A percentile compares a stretch with the other conserved stretches of the same genome.
phyloP scores from a whole-genome alignment of 2,888 invertebrate species.

The Magallana nippona region DNA sequence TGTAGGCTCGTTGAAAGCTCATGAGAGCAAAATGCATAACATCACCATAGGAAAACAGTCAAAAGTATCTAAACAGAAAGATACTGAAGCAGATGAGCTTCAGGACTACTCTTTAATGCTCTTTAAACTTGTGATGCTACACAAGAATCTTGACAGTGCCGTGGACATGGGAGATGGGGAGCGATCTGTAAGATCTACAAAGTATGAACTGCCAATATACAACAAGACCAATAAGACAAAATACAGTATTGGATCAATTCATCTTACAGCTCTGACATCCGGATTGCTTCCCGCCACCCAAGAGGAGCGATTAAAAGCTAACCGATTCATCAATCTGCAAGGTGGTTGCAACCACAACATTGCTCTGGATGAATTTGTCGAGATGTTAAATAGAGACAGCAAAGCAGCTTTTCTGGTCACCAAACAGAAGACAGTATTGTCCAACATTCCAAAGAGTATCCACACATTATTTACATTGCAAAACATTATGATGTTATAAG shows the following conservation, averaged over 20 bases:
- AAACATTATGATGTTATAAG: constrained; percentile 45
- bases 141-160: constrained; percentile 46
- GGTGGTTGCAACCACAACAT: constrained; percentile 47
- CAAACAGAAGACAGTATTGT: constrained; percentile 49
- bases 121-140: constrained; percentile 47
- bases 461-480: constrained; percentile 41
- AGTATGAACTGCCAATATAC: constrained; percentile 51
- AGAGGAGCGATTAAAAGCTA: constrained; percentile 36
- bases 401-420: constrained; percentile 45
- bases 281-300: constrained; percentile 41
- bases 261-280: constrained; percentile 43
- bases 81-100: constrained; percentile 25
- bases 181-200: constrained; percentile 45
- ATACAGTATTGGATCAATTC: constrained; percentile 46
- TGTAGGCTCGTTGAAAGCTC: constrained; percentile 37
- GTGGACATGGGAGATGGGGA: constrained; percentile 49
- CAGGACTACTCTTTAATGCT: constrained; percentile 36
- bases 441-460: constrained; percentile 48
- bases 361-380: constrained; percentile 48
- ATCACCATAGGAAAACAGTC: constrained; percentile 10
- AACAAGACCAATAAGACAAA: constrained; percentile 50
- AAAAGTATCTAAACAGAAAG: background rate
- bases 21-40: constrained; percentile 41
- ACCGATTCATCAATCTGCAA: constrained; percentile 46
- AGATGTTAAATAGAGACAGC: constrained; percentile 50